Percentiles rank a stretch among this genome's conserved stretches.
These are phyloP conservation scores for Lasioglossum vierecki DNA, from an alignment of 2,888 invertebrate species.

Conservation along the genomic window DNA sequence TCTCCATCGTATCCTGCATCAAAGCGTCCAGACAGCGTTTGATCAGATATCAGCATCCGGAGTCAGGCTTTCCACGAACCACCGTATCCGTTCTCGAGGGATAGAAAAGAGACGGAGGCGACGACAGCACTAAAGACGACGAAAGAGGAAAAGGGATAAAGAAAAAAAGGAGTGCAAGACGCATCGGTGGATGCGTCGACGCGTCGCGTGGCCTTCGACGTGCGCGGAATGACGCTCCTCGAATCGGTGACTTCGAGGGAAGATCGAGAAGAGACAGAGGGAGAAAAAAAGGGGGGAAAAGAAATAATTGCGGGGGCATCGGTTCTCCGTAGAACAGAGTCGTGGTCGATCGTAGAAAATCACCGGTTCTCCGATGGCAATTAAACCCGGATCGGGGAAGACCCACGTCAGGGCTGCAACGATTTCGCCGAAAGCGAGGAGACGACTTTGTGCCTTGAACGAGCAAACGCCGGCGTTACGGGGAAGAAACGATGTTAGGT, in stretches of 20 bases:
- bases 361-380: constrained; percentile 64
- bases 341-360: constrained; percentile 61
- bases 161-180: neutral
- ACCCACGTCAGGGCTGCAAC: constrained; percentile 54
- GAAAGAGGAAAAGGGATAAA: constrained; percentile 11
- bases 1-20: neutral
- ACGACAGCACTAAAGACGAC: constrained; percentile 4
- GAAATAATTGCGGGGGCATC: constrained; percentile 58
- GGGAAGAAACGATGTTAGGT: neutral
- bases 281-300: constrained; percentile 49
- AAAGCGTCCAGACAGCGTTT: neutral
- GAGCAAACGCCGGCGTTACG: constrained; percentile 2
- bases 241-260: constrained; percentile 53
- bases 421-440: constrained; percentile 64
- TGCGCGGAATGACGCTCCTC: constrained; percentile 73
- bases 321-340: constrained; percentile 50
- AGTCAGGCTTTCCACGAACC: constrained; percentile 58
- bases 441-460: constrained; percentile 21
- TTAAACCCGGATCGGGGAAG: constrained; percentile 63
- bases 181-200: constrained; percentile 46
- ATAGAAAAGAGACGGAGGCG: neutral
- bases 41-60: constrained; percentile 48
- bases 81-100: constrained; percentile 23
- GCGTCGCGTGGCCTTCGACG: constrained; percentile 80
- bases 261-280: constrained; percentile 20